Evolutionary conservation across 2,797 vertebrate species (phyloP).

Genomic region (Botia almorhae): DNA sequence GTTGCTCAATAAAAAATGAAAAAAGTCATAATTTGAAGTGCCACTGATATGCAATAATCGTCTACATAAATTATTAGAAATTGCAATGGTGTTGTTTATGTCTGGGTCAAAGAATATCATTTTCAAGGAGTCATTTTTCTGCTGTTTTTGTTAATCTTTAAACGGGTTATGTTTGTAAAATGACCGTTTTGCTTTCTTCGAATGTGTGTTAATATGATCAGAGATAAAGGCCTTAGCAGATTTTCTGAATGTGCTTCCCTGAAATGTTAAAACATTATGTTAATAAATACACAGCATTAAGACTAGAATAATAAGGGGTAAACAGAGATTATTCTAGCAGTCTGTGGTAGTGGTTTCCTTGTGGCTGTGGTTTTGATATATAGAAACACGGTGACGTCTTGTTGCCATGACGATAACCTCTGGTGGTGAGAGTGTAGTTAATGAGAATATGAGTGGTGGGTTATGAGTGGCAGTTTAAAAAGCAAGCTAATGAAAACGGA

Average conservation of each 20-base stretch:
- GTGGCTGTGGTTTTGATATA: constrained; percentile 32
- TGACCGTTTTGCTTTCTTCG: background rate
- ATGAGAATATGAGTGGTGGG: constrained; percentile 10
- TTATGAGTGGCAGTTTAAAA: constrained; percentile 17
- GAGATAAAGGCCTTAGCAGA: background rate
- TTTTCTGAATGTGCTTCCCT: background rate
- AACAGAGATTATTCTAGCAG: background rate
- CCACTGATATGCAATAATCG: background rate
- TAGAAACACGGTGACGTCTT: constrained; percentile 13
- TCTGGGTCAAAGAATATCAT: too few relatives aligned
- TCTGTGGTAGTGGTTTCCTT: constrained; percentile 34
- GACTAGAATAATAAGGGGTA: background rate
- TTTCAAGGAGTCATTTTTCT: too few relatives aligned
- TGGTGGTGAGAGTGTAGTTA: constrained; percentile 1
- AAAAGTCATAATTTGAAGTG: background rate
- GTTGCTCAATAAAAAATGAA: too few relatives aligned
- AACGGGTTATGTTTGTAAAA: background rate
- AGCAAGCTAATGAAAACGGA: constrained; percentile 17
- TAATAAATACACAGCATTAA: background rate
- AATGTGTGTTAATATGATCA: background rate
- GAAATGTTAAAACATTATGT: background rate
- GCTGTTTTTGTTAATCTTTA: background rate
- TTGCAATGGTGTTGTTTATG: too few relatives aligned
- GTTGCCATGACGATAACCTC: constrained; percentile 14
- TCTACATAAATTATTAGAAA: too few relatives aligned